Evolutionary conservation across 2,888 invertebrate species (phyloP), one percentile per base, ranked within the genome.

Genomic region (Melanotus villosus): DNA sequence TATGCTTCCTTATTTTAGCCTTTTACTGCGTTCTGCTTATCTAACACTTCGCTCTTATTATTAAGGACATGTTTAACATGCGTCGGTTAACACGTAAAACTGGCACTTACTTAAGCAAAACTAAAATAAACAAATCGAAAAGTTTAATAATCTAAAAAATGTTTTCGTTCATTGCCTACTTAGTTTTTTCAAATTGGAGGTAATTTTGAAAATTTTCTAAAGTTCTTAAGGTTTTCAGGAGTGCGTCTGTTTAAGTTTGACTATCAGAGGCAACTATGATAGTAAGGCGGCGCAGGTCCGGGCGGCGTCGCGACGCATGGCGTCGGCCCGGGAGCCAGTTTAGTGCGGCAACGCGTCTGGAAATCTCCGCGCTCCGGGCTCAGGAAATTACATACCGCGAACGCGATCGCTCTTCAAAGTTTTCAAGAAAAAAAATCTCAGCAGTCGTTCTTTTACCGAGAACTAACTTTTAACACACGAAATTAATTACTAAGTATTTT

Each of bases 301-400:
- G 86, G 86, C 86, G 63, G 84, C 87, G 41, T 86, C 87, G 72
- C 87, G 86, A n/a, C 86, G 87, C 14, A 88, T 87, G 77, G 87
- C 87, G 73, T 86, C 87, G 5, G 83, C 87, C 52, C 88, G 88
- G 89, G 88, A 88, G 77, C 78, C 88, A 72, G 87, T 85, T 59
- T 87, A 86, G 87, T 88, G 79, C 72, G 76, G 76, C 68, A 72
- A 58, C 75, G 78, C 76, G 77, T 70, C 72, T 63, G 62, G 75
- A 66, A 56, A 71, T 65, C 65, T 68, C 58, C 70, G 59, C 57
- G 69, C 43, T 70, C 65, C 60, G 72, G 67, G 6, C 30, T 10
- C 45, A 16, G 32, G 16, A 50, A 52, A 32, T 50, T 58, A 47
- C 21, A 38, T 23, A 10, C 26, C 43, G 26, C 57, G 63, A 68